Evolutionary conservation across 2,797 vertebrate species (phyloP), one percentile per base, ranked within the genome.

Genomic region (Pangasius sanitwongsei): DNA sequence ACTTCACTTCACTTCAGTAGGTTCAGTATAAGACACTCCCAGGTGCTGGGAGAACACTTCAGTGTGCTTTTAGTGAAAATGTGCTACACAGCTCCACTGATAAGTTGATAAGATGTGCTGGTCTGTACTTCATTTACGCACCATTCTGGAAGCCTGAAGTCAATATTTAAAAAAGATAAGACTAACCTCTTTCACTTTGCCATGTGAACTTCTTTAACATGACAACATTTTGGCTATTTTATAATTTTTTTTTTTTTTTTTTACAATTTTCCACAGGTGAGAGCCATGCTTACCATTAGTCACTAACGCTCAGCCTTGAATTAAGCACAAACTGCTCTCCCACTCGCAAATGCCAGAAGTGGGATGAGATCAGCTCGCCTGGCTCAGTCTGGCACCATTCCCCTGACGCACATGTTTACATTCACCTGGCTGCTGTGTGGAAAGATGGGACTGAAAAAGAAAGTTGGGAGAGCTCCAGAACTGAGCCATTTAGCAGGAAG

Each of bases 221-320:
- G 80, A 82, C 31, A 61, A 13, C 5, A 9, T 82, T 15, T 41
- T 61, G 75, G 53, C n/a, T 59, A 34, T 75, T 88, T 50, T 72
- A 61, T 41, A 3, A 4, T 41, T 41, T 41, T 41, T 41, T 41
- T 9, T 6, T 74, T 72, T 74, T 61, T 37, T 48, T 65, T 61
- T 13, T 28, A 59, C 83, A 37, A 74, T 72, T 59, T 89, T 88
- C 83, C 25, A 57, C 88, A 85, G 80, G 72, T 74, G 72, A 88
- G 80, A 90, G 82, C n/a, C 67, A 85, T 87, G 89, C 86, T 88
- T 78, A 59, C 13, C 75, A 84, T 90, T 78, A 87, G 67, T 65
- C 74, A 69, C 41, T 85, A 84, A 89, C 50, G 82, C 69, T 80
- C 86, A 69, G 50, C 34, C 37, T 61, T 85, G 65, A 65, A 84